Percentiles rank a stretch among this genome's conserved stretches.
These are phyloP conservation scores for Cebidichthys violaceus DNA, from an alignment of 2,113 vertebrate genomes.

Conservation along the genomic window DNA sequence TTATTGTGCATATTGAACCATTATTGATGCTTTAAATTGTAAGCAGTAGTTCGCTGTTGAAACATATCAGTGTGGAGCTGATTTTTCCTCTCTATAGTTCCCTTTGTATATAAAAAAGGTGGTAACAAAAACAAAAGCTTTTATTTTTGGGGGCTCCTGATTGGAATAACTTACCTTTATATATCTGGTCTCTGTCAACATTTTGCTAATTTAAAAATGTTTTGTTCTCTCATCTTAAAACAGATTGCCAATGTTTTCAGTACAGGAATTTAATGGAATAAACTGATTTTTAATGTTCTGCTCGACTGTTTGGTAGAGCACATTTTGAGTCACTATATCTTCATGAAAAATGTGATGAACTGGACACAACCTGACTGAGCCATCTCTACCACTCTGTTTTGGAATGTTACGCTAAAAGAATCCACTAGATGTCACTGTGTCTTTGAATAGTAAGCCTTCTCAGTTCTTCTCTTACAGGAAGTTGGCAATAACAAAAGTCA, in stretches of 20 bases:
- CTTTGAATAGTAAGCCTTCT: not conserved
- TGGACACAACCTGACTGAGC: not conserved
- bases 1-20: not conserved
- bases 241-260: not conserved
- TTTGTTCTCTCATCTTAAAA: not conserved
- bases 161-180: not conserved
- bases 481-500: not conserved
- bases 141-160: not conserved
- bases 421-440: not conserved
- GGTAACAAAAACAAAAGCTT: not conserved
- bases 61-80: not conserved
- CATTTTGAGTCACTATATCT: not conserved
- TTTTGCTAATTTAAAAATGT: not conserved
- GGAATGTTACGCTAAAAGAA: not conserved
- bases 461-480: not conserved
- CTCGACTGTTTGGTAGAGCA: no score
- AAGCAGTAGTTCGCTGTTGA: not conserved
- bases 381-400: not conserved
- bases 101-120: not conserved
- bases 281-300: no score
- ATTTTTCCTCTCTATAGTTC: not conserved
- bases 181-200: not conserved
- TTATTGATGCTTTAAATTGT: not conserved
- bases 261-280: no score
- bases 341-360: no score